Evolutionary conservation across 2,797 vertebrate species (phyloP).

Genomic region (Sebastes miniatus): DNA sequence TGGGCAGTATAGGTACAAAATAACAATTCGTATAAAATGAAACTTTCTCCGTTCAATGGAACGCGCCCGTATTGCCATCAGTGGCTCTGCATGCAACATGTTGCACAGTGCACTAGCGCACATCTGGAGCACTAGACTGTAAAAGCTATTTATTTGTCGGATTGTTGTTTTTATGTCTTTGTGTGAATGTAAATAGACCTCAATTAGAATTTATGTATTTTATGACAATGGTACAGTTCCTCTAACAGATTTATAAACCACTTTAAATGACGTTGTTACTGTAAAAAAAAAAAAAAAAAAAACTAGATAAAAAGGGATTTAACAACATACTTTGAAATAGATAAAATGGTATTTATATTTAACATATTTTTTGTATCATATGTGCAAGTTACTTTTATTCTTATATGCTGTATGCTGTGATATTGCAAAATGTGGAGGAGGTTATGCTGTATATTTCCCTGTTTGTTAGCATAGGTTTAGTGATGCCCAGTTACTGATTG

Average conservation of each 20-base stretch:
- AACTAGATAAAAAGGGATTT: not conserved
- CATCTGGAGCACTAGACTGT: conserved; percentile 82
- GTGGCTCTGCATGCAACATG: conserved; percentile 51
- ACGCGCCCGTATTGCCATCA: not conserved
- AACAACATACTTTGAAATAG: not conserved
- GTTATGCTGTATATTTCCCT: not conserved
- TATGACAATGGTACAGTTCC: not conserved
- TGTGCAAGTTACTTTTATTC: conserved; percentile 5
- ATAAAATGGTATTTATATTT: conserved; percentile 11
- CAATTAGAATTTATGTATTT: conserved; percentile 21
- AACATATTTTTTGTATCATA: conserved; percentile 1
- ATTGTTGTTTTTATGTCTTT: conserved; percentile 22
- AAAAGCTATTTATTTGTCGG: conserved; percentile 65
- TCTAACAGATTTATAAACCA: conserved; percentile 15
- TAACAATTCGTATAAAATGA: too few relatives aligned
- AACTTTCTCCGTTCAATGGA: not conserved
- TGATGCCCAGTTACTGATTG: not conserved
- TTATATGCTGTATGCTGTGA: conserved; percentile 14
- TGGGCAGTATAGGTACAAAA: too few relatives aligned
- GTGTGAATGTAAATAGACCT: conserved; percentile 40
- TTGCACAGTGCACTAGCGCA: conserved; percentile 73
- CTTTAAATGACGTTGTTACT: not conserved
- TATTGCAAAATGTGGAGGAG: conserved; percentile 7
- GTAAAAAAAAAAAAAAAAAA: not conserved
- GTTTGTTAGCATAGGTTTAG: not conserved